Base-by-base conservation (phyloP, 2,113 vertebrate species). In the Salvator merianae region DNA sequence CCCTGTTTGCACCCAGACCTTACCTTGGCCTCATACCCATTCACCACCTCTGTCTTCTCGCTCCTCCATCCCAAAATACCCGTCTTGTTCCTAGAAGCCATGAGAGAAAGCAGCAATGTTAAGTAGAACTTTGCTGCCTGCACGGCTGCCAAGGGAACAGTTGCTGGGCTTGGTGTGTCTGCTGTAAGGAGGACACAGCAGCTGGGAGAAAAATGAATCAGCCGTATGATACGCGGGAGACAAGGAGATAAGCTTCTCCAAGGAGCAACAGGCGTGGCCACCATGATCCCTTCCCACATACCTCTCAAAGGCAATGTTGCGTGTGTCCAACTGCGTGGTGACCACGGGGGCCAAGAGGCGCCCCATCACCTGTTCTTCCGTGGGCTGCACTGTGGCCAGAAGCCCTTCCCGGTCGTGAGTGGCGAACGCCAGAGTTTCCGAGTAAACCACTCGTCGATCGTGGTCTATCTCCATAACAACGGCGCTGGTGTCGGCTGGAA, bases 401-500 rank as follows among this genome's bases (percentile, higher is more conserved):
- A 98, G 95, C 59, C 96, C 95, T 89, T 98, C 93, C 73, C 95
- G 92, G 88, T 96, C 95, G 0, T 98, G 97, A 75, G 97, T 92
- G 0, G 97, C 97, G 89, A 98, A 93, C 1, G 97, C 96, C 93
- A 99, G 92, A 0, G 98, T 98, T 96, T 99, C 98, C 0, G 96
- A 97, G 94, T 97, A 99, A 20, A 99, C 98, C 94, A 99, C 95
- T 70, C 97, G 96, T 88, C 97, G 97, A 96, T 99, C 98, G 0
- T 99, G 99, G 95, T 99, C 98, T 1, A 99, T 98, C 94, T 99
- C 99, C 97, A 99, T 99, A 93, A 99, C 98, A 93, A 98, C 97
- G 0, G 99, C 98, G 0, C 96, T 98, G 76, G 97, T 97, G 82
- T 98, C 99, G 99, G 92, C 59, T 32, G 24, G 3, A 3, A 77